Conservation (phyloP, 1,140 invertebrate genomes). For the Melipona quadrifasciata region DNA sequence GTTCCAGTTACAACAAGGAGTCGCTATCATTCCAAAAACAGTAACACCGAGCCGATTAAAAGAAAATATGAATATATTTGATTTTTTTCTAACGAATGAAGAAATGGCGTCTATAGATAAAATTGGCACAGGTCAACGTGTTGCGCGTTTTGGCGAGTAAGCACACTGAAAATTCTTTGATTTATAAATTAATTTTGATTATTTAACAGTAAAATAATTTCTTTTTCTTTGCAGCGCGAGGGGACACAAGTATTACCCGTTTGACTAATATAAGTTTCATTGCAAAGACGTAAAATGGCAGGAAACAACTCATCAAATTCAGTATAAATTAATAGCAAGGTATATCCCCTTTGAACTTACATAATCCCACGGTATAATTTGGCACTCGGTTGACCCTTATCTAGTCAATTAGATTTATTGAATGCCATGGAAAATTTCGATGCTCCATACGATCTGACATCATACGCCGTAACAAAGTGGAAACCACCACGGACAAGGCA, state of each 20-base stretch:
- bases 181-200: neutral
- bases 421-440: conserved; percentile 54
- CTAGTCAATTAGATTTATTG: conserved; percentile 55
- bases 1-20: conserved; percentile 69
- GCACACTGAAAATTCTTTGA: conserved; percentile 1
- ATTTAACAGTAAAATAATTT: neutral
- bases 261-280: conserved; percentile 28
- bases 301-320: conserved; percentile 45
- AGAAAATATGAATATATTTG: conserved; percentile 89
- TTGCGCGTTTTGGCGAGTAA: conserved; percentile 65
- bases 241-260: conserved; percentile 72
- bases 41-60: conserved; percentile 85
- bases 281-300: conserved; percentile 12
- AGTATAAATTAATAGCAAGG: conserved; percentile 36
- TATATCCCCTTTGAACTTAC: conserved; percentile 46
- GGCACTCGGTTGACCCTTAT: conserved; percentile 52
- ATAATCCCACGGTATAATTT: conserved; percentile 44
- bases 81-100: conserved; percentile 85
- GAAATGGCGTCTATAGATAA: conserved; percentile 81
- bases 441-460: neutral
- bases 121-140: conserved; percentile 65
- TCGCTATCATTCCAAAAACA: conserved; percentile 88
- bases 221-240: conserved; percentile 62
- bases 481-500: neutral
- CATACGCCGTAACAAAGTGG: neutral